Evolutionary conservation across 2,888 invertebrate species (phyloP).

Genomic region (Trisateles emortualis): DNA sequence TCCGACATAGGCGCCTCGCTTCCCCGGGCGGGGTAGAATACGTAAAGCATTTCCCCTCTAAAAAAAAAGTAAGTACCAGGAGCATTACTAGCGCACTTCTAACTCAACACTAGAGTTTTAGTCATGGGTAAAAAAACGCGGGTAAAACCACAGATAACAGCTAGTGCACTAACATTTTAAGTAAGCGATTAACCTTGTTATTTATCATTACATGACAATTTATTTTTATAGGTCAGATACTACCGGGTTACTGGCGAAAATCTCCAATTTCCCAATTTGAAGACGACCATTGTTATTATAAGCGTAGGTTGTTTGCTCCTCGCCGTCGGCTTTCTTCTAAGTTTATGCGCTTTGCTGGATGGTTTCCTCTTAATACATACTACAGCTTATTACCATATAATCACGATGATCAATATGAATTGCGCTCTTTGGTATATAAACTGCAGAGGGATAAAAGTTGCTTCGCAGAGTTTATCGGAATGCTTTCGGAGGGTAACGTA

Average conservation of each 20-base stretch:
- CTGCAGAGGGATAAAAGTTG: conserved; percentile 89
- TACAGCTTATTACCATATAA: conserved; percentile 88
- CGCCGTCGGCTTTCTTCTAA: conserved; percentile 87
- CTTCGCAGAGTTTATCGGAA: conserved; percentile 85
- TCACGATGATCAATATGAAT: conserved; percentile 91
- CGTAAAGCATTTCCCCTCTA: too few relatives aligned
- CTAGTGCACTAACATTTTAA: neutral
- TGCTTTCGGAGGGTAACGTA: conserved; percentile 80
- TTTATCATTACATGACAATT: conserved; percentile 2
- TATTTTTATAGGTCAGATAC: conserved; percentile 77
- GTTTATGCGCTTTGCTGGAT: conserved; percentile 87
- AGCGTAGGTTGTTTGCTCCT: conserved; percentile 88
- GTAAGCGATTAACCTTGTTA: neutral
- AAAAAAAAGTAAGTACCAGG: too few relatives aligned
- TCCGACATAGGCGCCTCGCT: too few relatives aligned
- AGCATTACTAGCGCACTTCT: too few relatives aligned
- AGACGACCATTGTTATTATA: conserved; percentile 87
- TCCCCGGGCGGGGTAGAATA: too few relatives aligned
- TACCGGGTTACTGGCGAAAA: conserved; percentile 87
- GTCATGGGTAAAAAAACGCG: too few relatives aligned
- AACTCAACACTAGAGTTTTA: too few relatives aligned
- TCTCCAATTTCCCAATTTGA: conserved; percentile 88
- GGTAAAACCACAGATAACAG: too few relatives aligned
- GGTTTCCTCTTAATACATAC: conserved; percentile 89
- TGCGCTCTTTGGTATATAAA: conserved; percentile 91